phyloP scores from a whole-genome alignment of 2,797 vertebrate genomes.

The Phalanger gymnotis region DNA sequence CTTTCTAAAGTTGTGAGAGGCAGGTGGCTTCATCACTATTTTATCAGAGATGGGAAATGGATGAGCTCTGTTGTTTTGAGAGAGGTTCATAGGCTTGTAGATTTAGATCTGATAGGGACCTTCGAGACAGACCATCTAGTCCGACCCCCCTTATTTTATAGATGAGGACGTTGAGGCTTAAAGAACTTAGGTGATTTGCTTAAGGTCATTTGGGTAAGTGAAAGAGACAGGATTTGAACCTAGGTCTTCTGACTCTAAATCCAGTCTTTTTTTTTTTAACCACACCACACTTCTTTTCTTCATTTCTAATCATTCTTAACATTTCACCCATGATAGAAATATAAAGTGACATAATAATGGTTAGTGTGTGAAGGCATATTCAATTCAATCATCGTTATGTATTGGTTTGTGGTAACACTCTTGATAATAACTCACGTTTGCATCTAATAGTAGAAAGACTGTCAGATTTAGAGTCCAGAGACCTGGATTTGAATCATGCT shows the following conservation, averaged over 20 bases:
- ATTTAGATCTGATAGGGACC: not conserved
- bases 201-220: not conserved
- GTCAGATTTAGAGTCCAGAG: not conserved
- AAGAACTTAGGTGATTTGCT: not conserved
- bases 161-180: not conserved
- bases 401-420: not conserved
- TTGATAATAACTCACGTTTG: not conserved
- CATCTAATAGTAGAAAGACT: not conserved
- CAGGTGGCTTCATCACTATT: slow-evolving; percentile 9
- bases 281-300: not conserved
- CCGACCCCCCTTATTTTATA: not conserved
- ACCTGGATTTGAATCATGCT: not conserved
- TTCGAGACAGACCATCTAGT: not conserved
- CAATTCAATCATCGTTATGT: slow-evolving; percentile 3
- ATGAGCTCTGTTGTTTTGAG: not conserved
- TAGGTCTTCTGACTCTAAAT: not conserved
- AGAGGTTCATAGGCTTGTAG: not conserved
- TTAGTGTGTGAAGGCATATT: slow-evolving; percentile 17
- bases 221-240: not conserved
- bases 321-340: not conserved
- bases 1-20: slow-evolving; percentile 29
- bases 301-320: not conserved
- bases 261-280: not conserved
- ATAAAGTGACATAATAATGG: not conserved
- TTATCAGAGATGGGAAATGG: slow-evolving; percentile 35